A percentile compares a stretch with the other conserved stretches of the same genome.
phyloP scores from a whole-genome alignment of 2,888 invertebrate genomes.

The Orthonevra nobilis region DNA sequence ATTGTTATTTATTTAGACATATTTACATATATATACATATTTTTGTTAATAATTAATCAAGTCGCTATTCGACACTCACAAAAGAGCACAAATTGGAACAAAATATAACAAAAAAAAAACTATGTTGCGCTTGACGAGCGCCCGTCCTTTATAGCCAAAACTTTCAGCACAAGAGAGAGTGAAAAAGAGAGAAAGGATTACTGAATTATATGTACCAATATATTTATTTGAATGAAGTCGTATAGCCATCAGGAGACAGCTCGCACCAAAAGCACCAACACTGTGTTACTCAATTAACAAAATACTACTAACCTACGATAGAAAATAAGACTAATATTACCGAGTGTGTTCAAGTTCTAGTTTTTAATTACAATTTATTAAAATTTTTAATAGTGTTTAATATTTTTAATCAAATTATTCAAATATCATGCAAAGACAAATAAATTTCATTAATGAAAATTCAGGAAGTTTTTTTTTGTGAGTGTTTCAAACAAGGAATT shows the following conservation, averaged over 20 bases:
- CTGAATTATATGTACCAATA: neutral
- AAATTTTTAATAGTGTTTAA: constrained; percentile 20
- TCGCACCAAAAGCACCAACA: constrained; percentile 67
- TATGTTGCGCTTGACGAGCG: constrained; percentile 52
- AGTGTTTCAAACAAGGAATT: no score
- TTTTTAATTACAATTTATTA: no score
- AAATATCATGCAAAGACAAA: constrained; percentile 41
- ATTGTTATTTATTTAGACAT: constrained; percentile 56
- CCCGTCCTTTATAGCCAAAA: constrained; percentile 14
- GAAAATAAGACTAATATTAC: constrained; percentile 46
- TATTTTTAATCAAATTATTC: constrained; percentile 10
- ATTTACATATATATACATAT: constrained; percentile 15
- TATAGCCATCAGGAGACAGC: constrained; percentile 50
- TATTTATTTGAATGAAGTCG: constrained; percentile 17
- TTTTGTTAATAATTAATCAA: constrained; percentile 41
- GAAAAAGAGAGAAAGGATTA: constrained; percentile 13
- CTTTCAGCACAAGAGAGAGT: neutral
- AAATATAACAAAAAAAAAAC: constrained; percentile 36
- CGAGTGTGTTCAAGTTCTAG: constrained; percentile 50
- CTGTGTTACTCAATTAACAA: constrained; percentile 49
- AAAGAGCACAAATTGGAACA: no score
- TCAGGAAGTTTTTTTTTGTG: no score
- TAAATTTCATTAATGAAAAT: constrained; percentile 38
- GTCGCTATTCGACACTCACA: constrained; percentile 43
- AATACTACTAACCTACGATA: constrained; percentile 11